phyloP scores from a whole-genome alignment of 2,888 invertebrate species.

The Drymonia ruficornis region DNA sequence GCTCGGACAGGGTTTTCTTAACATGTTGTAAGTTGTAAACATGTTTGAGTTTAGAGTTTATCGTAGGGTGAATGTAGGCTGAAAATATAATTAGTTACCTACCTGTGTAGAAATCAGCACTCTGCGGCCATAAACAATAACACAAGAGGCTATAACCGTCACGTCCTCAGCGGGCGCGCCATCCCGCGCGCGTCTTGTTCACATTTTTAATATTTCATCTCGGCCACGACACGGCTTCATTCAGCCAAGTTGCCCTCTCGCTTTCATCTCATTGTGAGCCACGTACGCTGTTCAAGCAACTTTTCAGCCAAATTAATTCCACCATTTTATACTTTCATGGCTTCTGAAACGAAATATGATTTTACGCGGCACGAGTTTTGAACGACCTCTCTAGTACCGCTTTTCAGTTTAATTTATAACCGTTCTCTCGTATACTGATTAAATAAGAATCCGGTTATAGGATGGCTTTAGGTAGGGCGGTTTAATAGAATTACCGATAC shows the following conservation, averaged over 20 bases:
- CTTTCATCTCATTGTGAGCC: constrained; percentile 78
- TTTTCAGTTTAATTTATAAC: constrained; percentile 61
- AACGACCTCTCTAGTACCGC: constrained; percentile 61
- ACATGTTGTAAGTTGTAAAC: too few relatives aligned
- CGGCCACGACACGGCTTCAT: constrained; percentile 70
- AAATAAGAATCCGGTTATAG: constrained; percentile 17
- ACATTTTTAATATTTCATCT: constrained; percentile 73
- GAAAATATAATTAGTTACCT: too few relatives aligned
- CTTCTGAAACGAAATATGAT: constrained; percentile 76
- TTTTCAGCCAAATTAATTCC: constrained; percentile 81
- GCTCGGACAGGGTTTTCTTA: too few relatives aligned
- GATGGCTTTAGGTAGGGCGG: neutral
- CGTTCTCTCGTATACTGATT: constrained; percentile 23
- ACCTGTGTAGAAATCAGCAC: too few relatives aligned
- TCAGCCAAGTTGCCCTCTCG: constrained; percentile 72
- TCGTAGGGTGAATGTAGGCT: too few relatives aligned
- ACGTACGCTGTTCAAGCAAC: constrained; percentile 57
- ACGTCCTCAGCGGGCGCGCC: constrained; percentile 39
- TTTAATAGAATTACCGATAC: neutral
- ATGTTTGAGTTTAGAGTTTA: too few relatives aligned
- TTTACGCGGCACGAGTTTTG: constrained; percentile 63
- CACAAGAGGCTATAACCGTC: constrained; percentile 12
- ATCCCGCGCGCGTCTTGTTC: constrained; percentile 35
- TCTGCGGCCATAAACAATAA: neutral
- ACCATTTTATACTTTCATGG: constrained; percentile 70